phyloP scores from a whole-genome alignment of 2,888 invertebrate genomes.

The Ceramica pisi region DNA sequence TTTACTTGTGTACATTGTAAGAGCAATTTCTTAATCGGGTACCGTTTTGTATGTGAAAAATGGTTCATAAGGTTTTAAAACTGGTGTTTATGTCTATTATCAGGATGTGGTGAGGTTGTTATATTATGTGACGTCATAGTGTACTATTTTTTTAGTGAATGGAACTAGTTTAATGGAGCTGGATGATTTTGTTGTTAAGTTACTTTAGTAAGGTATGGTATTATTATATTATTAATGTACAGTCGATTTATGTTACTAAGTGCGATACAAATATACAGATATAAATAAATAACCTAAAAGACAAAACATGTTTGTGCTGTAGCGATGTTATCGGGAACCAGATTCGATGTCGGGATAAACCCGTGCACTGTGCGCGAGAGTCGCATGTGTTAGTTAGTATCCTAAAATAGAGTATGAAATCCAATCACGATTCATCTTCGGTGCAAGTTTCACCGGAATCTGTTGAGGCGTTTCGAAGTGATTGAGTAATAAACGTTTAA shows the following conservation, averaged over 20 bases:
- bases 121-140: conserved; percentile 44
- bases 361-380: conserved; percentile 12
- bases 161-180: conserved; percentile 23
- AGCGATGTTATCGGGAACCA: conserved; percentile 50
- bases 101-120: conserved; percentile 7
- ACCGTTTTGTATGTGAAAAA: conserved; percentile 51
- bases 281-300: conserved; percentile 24
- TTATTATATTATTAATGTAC: not conserved
- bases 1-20: conserved; percentile 59
- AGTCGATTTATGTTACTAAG: not conserved
- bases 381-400: conserved; percentile 32
- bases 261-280: not conserved
- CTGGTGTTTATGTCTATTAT: conserved; percentile 15
- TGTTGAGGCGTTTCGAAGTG: conserved; percentile 54
- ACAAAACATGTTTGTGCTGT: conserved; percentile 14
- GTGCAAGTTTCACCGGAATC: conserved; percentile 54
- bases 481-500: conserved; percentile 58
- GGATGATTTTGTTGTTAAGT: not conserved
- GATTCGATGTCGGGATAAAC: conserved; percentile 47
- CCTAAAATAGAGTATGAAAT: conserved; percentile 39
- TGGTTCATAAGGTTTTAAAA: conserved; percentile 30
- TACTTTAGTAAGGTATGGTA: conserved; percentile 7
- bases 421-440: conserved; percentile 42
- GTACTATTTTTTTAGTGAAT: conserved; percentile 33
- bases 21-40: conserved; percentile 59